Evolutionary conservation across 2,888 invertebrate genomes (phyloP), one percentile per base, ranked within the genome.

Genomic region (Watsonalla binaria): DNA sequence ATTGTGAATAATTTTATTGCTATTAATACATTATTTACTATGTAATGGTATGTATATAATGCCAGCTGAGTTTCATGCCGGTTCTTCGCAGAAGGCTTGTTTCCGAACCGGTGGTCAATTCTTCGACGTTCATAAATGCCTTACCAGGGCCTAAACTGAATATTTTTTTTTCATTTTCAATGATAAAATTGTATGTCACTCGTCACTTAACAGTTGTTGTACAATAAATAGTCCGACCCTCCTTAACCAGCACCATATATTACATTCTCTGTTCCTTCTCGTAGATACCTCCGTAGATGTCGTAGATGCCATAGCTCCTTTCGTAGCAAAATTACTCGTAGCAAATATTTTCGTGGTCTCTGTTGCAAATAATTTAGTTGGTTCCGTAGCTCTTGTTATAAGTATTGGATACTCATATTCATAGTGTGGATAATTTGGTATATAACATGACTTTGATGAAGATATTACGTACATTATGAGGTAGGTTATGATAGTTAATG

Each of bases 211-310:
- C 33, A 84, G 58, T 49, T 84, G 81, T 45, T 84, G 83, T 0
- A 82, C 74, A 7, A 79, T 65, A 60, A 80, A 85, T 2, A 84
- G 58, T 1, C 78, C 78, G 0, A 85, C 74, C 69, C 67, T 78
- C 60, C 73, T 64, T 0, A 84, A 51, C 70, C 83, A 76, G 53
- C 85, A 86, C 69, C 77, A 84, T 45, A 84, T 78, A 51, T 73
- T 70, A 55, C 82, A 82, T 0, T 60, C 56, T 37, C 53, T 68
- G 24, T 54, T 61, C 5, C 53, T 62, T 47, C 59, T 52, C 8
- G 58, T 57, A 7, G 61, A 58, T 8, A 55, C 9, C 33, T 51
- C 45, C 51, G 51, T 51, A 51, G 34, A 11, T 5, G 24, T 34
- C 45, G 45, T 34, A 51, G 45, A 11, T 45, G 45, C 8, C 33